Base-by-base conservation (phyloP, 37 sponge, comb jelly and placozoan species). In the Bolinopsis microptera region DNA sequence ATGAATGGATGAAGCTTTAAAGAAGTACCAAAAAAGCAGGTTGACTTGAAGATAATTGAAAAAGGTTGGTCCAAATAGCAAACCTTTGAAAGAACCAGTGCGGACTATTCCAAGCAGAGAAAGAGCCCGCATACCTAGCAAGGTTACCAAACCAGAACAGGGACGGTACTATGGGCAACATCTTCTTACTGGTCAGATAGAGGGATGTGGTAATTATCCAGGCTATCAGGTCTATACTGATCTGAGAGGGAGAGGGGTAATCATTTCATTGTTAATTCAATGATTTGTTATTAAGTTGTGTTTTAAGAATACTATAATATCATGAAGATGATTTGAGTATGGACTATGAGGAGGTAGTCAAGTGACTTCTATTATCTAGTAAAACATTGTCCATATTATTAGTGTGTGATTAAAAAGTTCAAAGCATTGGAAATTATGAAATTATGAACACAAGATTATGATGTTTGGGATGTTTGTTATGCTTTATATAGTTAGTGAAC, bases 1-100 rank as follows among this genome's bases (percentile, higher is more conserved):
- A n/a, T n/a, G n/a, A n/a, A n/a, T n/a, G n/a, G n/a, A n/a, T n/a
- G n/a, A n/a, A n/a, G n/a, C n/a, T n/a, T n/a, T n/a, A n/a, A n/a
- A n/a, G n/a, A n/a, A n/a, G n/a, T n/a, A n/a, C n/a, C n/a, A n/a
- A n/a, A n/a, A n/a, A n/a, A n/a, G n/a, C n/a, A n/a, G n/a, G n/a
- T n/a, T n/a, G n/a, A n/a, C n/a, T n/a, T n/a, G n/a, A n/a, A n/a
- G n/a, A n/a, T n/a, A n/a, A n/a, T n/a, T n/a, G n/a, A n/a, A n/a
- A n/a, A n/a, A n/a, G n/a, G n/a, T n/a, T n/a, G n/a, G n/a, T n/a
- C n/a, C n/a, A n/a, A n/a, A n/a, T n/a, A n/a, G 33, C 27, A 35
- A 39, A 86, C 90, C 90, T 39, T 30, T 86, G 90, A 39, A 86
- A 86, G 90, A 86, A 86, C 90, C 90, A 86, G 41, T 28, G 41